phyloP scores from a whole-genome alignment of 2,797 vertebrate species.

The Carduelis carduelis region DNA sequence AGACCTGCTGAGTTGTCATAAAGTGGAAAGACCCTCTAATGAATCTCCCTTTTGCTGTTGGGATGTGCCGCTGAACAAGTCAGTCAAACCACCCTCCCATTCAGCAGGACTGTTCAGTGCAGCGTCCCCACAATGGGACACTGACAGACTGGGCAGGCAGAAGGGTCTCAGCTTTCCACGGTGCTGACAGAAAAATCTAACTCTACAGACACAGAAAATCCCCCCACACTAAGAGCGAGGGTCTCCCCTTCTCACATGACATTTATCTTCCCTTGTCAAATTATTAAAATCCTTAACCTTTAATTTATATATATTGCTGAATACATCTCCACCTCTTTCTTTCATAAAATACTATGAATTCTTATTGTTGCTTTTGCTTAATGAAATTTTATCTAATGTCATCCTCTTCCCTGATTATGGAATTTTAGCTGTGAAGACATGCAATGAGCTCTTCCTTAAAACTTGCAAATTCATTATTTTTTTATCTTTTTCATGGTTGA shows the following conservation, averaged over 20 bases:
- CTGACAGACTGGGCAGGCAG: neutral
- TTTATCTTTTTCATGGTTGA: neutral
- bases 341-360: neutral
- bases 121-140: neutral
- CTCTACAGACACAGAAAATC: neutral
- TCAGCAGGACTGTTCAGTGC: neutral
- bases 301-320: neutral
- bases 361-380: neutral
- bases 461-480: neutral
- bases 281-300: neutral
- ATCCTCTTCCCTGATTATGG: neutral
- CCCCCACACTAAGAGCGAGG: neutral
- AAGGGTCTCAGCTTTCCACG: neutral
- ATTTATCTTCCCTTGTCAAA: neutral
- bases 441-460: neutral
- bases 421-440: neutral
- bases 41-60: neutral
- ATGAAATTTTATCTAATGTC: neutral
- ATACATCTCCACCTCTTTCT: neutral
- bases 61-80: neutral
- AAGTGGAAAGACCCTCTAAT: neutral
- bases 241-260: neutral
- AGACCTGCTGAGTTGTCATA: neutral
- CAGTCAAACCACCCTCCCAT: neutral
- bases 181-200: neutral